These are phyloP conservation scores for Frieseomelitta varia DNA, from an alignment of 1,140 invertebrate genomes.

Conservation along the genomic window DNA sequence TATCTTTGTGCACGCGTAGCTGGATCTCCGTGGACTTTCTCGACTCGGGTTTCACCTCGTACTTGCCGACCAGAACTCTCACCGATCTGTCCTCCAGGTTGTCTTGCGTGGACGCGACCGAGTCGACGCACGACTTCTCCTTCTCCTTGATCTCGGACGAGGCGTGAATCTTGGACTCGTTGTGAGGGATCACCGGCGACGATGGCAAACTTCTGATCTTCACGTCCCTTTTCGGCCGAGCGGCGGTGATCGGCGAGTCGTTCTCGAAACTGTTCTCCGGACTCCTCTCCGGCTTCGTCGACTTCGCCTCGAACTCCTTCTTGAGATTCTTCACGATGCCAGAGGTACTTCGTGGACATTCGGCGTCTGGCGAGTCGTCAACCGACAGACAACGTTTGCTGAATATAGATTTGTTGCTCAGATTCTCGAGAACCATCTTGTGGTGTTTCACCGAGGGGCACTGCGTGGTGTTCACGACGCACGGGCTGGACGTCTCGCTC, in stretches of 20 bases:
- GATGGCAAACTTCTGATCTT: conserved; percentile 83
- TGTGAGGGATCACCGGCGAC: conserved; percentile 84
- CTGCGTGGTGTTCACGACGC: conserved; percentile 81
- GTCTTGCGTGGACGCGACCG: conserved; percentile 42
- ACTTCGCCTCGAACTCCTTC: conserved; percentile 93
- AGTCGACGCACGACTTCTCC: conserved; percentile 42
- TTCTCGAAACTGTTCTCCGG: conserved; percentile 73
- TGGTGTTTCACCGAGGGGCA: conserved; percentile 85
- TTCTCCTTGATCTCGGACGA: conserved; percentile 74
- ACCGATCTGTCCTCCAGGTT: conserved; percentile 87
- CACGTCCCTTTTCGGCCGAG: conserved; percentile 68
- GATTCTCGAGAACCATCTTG: conserved; percentile 84
- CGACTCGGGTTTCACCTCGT: conserved; percentile 81
- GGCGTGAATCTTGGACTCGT: conserved; percentile 77
- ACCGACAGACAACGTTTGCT: conserved; percentile 77
- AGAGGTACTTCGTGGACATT: conserved; percentile 78
- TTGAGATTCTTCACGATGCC: conserved; percentile 92
- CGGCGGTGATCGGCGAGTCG: conserved; percentile 51
- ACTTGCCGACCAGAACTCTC: conserved; percentile 88
- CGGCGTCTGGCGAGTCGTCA: conserved; percentile 77
- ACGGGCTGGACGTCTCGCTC: conserved; percentile 80
- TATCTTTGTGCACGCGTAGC: conserved; percentile 67
- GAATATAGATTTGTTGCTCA: conserved; percentile 79
- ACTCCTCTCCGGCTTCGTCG: conserved; percentile 78
- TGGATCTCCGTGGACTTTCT: conserved; percentile 71